phyloP scores from a whole-genome alignment of 2,888 invertebrate species.

The Diplolepis rosae region DNA sequence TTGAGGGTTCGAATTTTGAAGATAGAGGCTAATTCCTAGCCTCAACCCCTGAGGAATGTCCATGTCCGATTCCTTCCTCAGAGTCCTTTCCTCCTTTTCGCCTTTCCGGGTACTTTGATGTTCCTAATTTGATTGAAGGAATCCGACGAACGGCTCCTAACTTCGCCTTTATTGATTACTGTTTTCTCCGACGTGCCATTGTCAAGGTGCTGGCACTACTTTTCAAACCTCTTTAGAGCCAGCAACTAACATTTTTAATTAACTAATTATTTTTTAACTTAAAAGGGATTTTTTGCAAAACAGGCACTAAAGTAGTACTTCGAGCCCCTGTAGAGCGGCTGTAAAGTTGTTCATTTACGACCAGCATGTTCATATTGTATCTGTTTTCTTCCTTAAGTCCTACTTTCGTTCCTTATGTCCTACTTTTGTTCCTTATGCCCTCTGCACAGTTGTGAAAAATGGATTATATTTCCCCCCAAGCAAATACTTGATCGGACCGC shows the following conservation, averaged over 20 bases:
- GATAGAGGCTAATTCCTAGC: slow-evolving; percentile 72
- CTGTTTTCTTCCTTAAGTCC: no score
- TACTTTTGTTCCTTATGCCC: no score
- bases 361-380: no score
- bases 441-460: no score
- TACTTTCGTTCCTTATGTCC: no score
- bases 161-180: slow-evolving; percentile 72
- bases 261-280: neutral
- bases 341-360: no score
- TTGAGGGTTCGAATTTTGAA: slow-evolving; percentile 67
- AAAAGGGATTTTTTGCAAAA: no score
- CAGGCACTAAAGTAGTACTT: no score
- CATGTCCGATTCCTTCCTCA: slow-evolving; percentile 46
- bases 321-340: no score
- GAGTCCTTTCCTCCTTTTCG: slow-evolving; percentile 59
- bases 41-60: slow-evolving; percentile 66
- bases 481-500: no score
- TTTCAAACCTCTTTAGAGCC: neutral
- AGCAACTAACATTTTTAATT: slow-evolving; percentile 20
- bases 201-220: slow-evolving; percentile 9
- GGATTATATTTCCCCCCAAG: no score
- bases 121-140: slow-evolving; percentile 74
- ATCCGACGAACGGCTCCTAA: slow-evolving; percentile 69
- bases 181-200: slow-evolving; percentile 59
- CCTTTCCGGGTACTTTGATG: slow-evolving; percentile 71